phyloP scores from a whole-genome alignment of 1,140 invertebrate genomes.

The Diuraphis noxia region DNA sequence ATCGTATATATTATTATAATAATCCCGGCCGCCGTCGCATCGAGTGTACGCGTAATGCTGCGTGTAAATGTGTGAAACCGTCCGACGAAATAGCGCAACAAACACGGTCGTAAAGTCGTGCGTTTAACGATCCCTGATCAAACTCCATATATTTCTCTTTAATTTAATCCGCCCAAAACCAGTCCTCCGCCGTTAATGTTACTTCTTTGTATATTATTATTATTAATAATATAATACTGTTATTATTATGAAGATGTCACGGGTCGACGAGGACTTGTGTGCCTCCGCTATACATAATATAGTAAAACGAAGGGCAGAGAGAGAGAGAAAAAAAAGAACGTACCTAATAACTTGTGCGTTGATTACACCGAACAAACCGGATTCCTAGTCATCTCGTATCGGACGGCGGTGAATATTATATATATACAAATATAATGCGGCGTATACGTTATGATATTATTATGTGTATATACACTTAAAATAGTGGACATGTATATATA shows the following conservation, averaged over 20 bases:
- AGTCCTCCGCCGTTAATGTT: slow-evolving; percentile 31
- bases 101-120: slow-evolving; percentile 50
- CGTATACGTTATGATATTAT: background rate
- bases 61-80: slow-evolving; percentile 52
- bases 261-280: background rate
- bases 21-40: slow-evolving; percentile 16
- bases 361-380: slow-evolving; percentile 41
- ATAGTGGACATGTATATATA: background rate
- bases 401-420: background rate
- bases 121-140: slow-evolving; percentile 52
- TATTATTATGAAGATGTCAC: slow-evolving; percentile 49
- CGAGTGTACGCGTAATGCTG: background rate
- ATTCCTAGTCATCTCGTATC: background rate
- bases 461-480: background rate
- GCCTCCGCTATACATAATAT: no score
- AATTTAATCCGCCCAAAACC: slow-evolving; percentile 53
- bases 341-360: slow-evolving; percentile 48
- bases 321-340: background rate
- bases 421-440: background rate
- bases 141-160: slow-evolving; percentile 22
- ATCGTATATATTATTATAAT: slow-evolving; percentile 15
- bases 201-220: slow-evolving; percentile 27
- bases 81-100: slow-evolving; percentile 42
- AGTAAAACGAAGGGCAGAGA: background rate
- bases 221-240: background rate